Conservation (phyloP, 2,888 invertebrate genomes). For the Brachypalpus laphriformis region DNA sequence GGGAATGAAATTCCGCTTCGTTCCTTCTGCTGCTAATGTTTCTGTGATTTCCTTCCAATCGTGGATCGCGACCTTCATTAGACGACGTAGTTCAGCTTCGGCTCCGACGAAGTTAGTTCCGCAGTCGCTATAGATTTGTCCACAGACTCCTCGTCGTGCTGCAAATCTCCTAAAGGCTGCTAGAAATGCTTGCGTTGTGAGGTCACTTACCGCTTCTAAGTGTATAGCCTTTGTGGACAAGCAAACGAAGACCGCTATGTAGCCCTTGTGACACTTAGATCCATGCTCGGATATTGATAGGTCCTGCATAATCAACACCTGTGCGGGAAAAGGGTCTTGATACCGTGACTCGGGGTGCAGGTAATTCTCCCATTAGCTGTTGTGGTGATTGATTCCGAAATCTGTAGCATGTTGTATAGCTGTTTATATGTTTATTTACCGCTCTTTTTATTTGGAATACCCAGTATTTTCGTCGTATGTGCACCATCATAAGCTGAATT, state of each 20-base stretch:
- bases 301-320: constrained; percentile 45
- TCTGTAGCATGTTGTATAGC: background rate
- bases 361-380: background rate
- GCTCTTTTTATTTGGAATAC: background rate
- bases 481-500: too few relatives aligned
- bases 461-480: too few relatives aligned
- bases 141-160: constrained; percentile 46
- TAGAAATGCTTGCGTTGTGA: constrained; percentile 23
- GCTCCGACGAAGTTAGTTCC: constrained; percentile 78
- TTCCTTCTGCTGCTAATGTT: constrained; percentile 1
- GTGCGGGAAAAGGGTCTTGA: background rate
- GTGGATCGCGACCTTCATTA: background rate
- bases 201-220: constrained; percentile 28
- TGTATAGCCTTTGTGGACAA: constrained; percentile 41
- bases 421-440: background rate
- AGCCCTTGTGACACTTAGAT: constrained; percentile 22
- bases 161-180: constrained; percentile 75
- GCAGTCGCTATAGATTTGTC: constrained; percentile 73
- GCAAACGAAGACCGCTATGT: constrained; percentile 34
- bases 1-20: constrained; percentile 77
- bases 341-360: background rate
- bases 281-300: constrained; percentile 28
- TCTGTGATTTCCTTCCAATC: background rate
- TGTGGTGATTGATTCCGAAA: background rate
- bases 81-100: background rate